Evolutionary conservation across 2,888 invertebrate species (phyloP), one percentile per base, ranked within the genome.

Genomic region (Heliconius cydno): DNA sequence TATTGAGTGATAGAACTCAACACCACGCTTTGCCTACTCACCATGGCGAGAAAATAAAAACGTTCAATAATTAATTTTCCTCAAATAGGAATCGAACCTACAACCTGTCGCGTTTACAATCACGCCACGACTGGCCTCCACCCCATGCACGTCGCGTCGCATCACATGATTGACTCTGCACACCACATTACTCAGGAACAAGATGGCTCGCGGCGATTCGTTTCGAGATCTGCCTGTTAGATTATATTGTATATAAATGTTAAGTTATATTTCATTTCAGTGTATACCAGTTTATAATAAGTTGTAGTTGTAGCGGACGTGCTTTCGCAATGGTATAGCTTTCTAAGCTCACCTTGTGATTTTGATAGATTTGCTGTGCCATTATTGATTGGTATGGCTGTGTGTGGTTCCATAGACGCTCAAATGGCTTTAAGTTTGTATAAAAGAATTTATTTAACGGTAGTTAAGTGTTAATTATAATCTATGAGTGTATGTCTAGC

Each of bases 141-240:
- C n/a, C 46, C 28, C 41, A 41, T 65, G 74, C 9, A 63, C 74
- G 28, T 72, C 46, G 38, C 38, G 38, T 75, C 25, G 34, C 74
- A 34, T 74, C 60, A 10, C n/a, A 28, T 75, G 75, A 75, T 75
- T 65, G 75, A 75, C 75, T 74, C 38, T 19, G 6, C 19, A 52
- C 74, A 65, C 22, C 2, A 28, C 28, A 28, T 28, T 28, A 28
- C 28, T 28, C 9, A 46, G 63, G 65, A 65, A 75, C 63, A 41
- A 75, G 75, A 75, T 75, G 22, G 75, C 75, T 75, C 28, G 41
- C 41, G 75, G 75, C 75, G 75, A 75, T 75, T 66, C 38, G 25
- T 75, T 70, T 22, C 65, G 38, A 73, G 73, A 73, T 75, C 28
- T 75, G 28, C 75, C 63, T 75, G 65, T 63, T 75, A 46, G 75